Evolutionary conservation across 2,888 invertebrate species (phyloP), one percentile per base, ranked within the genome.

Genomic region (Xylota sylvarum): DNA sequence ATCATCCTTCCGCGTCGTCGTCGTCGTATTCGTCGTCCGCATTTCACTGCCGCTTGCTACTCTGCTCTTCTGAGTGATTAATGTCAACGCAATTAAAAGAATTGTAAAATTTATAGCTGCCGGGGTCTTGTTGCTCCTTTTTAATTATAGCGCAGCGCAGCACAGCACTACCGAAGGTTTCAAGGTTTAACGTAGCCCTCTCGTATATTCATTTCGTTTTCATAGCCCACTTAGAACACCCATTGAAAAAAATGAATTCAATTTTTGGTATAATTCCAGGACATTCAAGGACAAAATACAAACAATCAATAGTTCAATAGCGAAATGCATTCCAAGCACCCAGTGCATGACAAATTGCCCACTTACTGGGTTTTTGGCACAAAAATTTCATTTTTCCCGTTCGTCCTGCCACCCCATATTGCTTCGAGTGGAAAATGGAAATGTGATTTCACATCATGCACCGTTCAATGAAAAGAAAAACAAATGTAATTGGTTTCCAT

Each of bases 51-150:
- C 60, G 43, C 46, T 40, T 17, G 6, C 23, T 64, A 17, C 60
- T 2, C n/a, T 58, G 10, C 52, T 78, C 40, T 46, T 65, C 62
- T 67, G 73, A 77, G 81, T 86, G 86, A 82, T 86, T 81, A 81
- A 81, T 82, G 86, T 86, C 86, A 86, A 86, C 86, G 81, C 86
- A 86, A 86, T 86, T 86, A 82, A 78, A 86, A 73, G 81, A 81
- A 86, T 86, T 86, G 86, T 82, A 73, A 86, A 86, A 86, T 86
- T 86, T 81, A 86, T 82, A 67, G 69, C 86, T 67, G 58, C 70
- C 30, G 40, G 80, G 40, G 80, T 80, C 70, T 74, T 74, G 77
- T 43, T 72, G 76, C 40, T 19, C 58, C 72, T 77, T 86, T 80
- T 81, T 86, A 86, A 86, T 86, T 86, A 80, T 40, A 30, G 52